A percentile compares a stretch with the other conserved stretches of the same genome.
phyloP scores from a whole-genome alignment of 2,888 invertebrate genomes.

The Chrysotoxum bicinctum region DNA sequence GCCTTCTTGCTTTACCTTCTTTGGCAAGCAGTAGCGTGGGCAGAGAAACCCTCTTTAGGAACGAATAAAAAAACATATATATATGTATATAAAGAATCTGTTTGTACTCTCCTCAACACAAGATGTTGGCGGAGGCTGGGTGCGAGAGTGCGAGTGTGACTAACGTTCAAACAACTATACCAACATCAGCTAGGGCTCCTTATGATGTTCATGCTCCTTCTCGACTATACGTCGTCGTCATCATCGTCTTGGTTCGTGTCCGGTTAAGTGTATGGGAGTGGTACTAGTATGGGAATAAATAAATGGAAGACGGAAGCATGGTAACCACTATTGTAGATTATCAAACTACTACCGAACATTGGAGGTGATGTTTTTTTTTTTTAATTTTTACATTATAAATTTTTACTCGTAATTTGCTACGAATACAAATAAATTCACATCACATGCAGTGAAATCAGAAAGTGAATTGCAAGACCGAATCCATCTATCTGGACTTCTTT shows the following conservation, averaged over 20 bases:
- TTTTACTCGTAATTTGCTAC: no score
- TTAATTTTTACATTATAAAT: no score
- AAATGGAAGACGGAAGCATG: constrained; percentile 50
- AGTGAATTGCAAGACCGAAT: no score
- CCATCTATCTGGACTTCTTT: no score
- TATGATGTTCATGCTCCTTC: constrained; percentile 69
- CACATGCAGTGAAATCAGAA: no score
- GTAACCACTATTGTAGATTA: background rate
- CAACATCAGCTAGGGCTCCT: constrained; percentile 50
- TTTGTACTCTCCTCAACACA: constrained; percentile 52
- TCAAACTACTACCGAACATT: no score
- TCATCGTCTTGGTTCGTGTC: constrained; percentile 57
- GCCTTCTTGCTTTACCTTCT: constrained; percentile 26
- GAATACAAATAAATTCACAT: no score
- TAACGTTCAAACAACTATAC: constrained; percentile 38
- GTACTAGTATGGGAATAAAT: constrained; percentile 49
- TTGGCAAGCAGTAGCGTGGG: constrained; percentile 19
- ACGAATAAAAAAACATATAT: constrained; percentile 18
- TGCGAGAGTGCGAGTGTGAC: constrained; percentile 47
- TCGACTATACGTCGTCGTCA: constrained; percentile 16
- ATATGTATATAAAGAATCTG: constrained; percentile 10
- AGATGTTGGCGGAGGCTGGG: constrained; percentile 24
- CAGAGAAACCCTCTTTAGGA: constrained; percentile 2
- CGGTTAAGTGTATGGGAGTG: constrained; percentile 71
- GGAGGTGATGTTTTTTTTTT: no score